Evolutionary conservation across 2,113 vertebrate genomes (phyloP), one percentile per base, ranked within the genome.

Genomic region (Ptychochromis oligacanthus): DNA sequence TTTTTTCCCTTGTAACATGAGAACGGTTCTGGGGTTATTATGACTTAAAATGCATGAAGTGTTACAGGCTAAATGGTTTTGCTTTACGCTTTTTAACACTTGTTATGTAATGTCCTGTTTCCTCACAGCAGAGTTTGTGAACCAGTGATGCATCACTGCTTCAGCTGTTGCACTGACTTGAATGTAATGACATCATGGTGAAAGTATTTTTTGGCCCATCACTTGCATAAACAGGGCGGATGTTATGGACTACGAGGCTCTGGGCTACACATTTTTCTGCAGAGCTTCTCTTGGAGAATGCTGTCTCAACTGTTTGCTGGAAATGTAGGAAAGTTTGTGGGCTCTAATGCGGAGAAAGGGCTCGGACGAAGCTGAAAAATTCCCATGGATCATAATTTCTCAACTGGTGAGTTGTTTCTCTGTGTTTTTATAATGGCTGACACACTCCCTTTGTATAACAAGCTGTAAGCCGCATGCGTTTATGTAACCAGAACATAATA

Each of bases 101-200:
- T 12, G 4, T 55, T 62, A 22, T 46, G 5, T 36, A 67, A 58
- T 11, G 13, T 55, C 4, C 18, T 40, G 2, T n/a, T 60, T 70
- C 38, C 7, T 52, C 52, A 17, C 12, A 9, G 31, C 38, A n/a
- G n/a, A 75, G 34, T 54, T 40, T 43, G 20, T 31, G 59, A 64
- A 40, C 46, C 28, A 72, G 54, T 43, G 28, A 60, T 82, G 46
- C 20, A 43, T 72, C 56, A 74, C 67, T 34, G 15, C 15, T 80
- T 60, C 75, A 61, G 79, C 85, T 86, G 28, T 75, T 86, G 77
- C 64, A 22, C 83, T 72, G 81, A 91, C 79, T 61, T 83, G 79
- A 90, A 82, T 70, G 38, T 26, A 57, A 85, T 95, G 93, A 95
- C 94, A 87, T 96, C 95, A 96, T 87, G 76, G 80, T 91, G 65